These are phyloP conservation scores for Otis tarda DNA, from an alignment of 2,113 vertebrate species.

Conservation along the genomic window DNA sequence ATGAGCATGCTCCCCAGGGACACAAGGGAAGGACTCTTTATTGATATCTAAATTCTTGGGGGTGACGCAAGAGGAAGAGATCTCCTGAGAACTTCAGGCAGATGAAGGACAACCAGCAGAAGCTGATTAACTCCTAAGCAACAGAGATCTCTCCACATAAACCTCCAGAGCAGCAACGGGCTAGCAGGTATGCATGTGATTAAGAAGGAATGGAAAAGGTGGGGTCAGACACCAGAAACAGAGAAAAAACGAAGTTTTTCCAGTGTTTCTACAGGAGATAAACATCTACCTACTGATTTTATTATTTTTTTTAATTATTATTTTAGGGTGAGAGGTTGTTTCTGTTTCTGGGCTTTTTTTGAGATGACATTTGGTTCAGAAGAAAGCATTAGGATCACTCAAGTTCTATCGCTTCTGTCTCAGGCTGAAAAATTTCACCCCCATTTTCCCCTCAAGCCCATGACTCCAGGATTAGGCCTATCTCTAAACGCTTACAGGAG, in stretches of 20 bases:
- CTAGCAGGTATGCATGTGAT: background rate
- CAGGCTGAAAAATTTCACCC: background rate
- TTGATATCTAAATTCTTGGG: background rate
- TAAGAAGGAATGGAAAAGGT: slow-evolving; percentile 24
- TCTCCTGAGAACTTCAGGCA: background rate
- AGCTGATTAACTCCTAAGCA: slow-evolving; percentile 55
- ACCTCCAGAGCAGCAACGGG: background rate
- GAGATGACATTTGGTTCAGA: background rate
- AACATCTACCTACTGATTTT: background rate
- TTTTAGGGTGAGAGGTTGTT: background rate
- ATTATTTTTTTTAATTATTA: background rate
- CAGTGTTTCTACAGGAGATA: background rate
- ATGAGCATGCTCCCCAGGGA: fast-evolving
- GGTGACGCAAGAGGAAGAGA: background rate
- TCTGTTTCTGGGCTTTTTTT: background rate
- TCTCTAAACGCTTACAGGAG: background rate
- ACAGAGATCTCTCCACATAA: slow-evolving; percentile 14
- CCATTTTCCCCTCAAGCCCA: background rate
- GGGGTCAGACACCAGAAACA: background rate
- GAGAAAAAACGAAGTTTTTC: background rate
- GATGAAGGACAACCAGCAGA: background rate
- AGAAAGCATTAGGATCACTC: background rate
- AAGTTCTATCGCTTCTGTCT: background rate
- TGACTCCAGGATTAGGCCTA: background rate
- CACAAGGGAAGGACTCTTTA: background rate